Conservation (phyloP, 2,797 vertebrate species). For the Scolopax rusticola region DNA sequence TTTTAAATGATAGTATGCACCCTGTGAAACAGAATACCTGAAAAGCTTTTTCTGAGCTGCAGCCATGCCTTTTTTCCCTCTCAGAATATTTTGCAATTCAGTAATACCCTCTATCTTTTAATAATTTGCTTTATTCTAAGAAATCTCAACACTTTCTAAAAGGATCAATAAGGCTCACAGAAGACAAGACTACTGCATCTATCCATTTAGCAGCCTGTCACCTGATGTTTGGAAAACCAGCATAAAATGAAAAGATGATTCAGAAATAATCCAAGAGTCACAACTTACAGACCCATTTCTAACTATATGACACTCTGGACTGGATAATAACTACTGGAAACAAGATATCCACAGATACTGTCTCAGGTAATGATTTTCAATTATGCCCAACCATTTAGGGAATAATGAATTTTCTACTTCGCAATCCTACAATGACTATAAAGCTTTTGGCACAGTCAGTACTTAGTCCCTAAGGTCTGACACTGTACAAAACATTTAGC, state of each 20-base stretch:
- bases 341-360: neutral
- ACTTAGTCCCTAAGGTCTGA: neutral
- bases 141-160: neutral
- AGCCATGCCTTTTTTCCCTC: neutral
- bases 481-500: neutral
- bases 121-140: neutral
- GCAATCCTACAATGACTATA: rapidly evolving
- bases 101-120: neutral
- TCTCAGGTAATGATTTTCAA: neutral
- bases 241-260: neutral
- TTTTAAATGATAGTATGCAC: neutral
- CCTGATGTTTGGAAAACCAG: neutral
- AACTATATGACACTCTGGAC: neutral
- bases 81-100: neutral
- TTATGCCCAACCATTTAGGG: neutral
- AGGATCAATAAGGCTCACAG: neutral
- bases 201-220: neutral
- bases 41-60: neutral
- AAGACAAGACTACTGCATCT: neutral
- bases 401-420: neutral
- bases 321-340: neutral
- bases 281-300: neutral
- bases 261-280: neutral
- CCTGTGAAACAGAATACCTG: neutral
- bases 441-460: neutral